Conservation (phyloP, 2,113 vertebrate species). For the Chloropsis cyanopogon region DNA sequence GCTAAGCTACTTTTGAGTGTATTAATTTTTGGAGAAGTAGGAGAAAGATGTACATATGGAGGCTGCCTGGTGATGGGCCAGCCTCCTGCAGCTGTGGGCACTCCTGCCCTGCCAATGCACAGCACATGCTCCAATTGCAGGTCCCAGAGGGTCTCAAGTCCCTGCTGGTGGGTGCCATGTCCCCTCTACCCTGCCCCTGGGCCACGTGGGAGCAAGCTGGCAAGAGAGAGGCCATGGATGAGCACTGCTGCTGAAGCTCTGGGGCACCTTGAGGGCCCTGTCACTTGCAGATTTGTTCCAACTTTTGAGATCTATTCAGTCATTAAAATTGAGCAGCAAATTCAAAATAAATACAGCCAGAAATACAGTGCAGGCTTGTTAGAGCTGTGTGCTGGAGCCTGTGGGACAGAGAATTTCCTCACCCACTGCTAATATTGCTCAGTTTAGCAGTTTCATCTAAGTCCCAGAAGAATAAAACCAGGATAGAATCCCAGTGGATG, state of each 20-base stretch:
- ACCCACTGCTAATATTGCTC: background rate
- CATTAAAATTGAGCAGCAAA: background rate
- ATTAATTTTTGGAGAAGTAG: background rate
- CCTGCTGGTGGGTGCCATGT: background rate
- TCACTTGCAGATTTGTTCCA: background rate
- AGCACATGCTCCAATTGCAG: background rate
- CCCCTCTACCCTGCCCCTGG: background rate
- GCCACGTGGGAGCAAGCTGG: accelerated
- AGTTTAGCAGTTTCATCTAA: background rate
- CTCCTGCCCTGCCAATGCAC: background rate
- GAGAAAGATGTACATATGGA: background rate
- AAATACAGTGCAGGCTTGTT: accelerated
- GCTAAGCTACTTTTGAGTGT: background rate
- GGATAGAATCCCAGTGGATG: background rate
- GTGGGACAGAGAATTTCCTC: background rate
- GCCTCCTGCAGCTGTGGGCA: background rate
- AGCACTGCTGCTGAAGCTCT: background rate
- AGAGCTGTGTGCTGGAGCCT: background rate
- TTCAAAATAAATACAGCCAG: background rate
- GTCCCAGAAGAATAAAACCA: background rate
- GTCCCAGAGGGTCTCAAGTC: background rate
- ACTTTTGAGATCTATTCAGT: background rate
- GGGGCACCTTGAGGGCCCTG: accelerated
- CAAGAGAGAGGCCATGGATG: background rate
- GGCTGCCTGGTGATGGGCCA: background rate